A percentile compares a stretch with the other conserved stretches of the same genome.
These are phyloP conservation scores for Mungos mungo DNA, from an alignment of 2,113 vertebrate genomes.

Conservation along the genomic window DNA sequence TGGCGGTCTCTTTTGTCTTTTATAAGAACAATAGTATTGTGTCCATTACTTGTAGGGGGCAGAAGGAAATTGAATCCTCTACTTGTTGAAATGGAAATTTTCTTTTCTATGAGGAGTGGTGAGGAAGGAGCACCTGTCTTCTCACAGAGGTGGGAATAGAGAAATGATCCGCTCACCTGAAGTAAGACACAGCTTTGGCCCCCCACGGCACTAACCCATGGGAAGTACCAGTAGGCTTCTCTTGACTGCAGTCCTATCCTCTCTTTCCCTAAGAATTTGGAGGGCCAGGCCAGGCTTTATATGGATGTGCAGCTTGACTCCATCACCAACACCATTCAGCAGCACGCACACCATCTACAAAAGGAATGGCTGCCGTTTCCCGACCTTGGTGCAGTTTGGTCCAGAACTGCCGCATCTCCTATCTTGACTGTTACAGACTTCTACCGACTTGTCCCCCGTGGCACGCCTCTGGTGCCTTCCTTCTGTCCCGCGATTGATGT, in stretches of 20 bases:
- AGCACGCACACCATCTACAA: neutral
- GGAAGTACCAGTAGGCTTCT: neutral
- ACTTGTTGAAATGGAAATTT: neutral
- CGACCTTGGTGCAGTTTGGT: neutral
- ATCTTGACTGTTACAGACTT: neutral
- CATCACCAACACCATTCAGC: neutral
- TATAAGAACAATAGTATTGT: neutral
- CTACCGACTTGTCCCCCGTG: neutral
- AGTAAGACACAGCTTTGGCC: neutral
- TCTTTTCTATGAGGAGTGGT: neutral
- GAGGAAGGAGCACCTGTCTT: neutral
- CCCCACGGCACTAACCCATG: neutral
- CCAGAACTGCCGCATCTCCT: neutral
- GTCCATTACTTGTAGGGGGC: neutral
- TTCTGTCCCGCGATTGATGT: neutral
- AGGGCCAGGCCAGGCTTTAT: neutral
- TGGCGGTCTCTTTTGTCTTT: neutral
- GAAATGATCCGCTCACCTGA: neutral
- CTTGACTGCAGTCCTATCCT: neutral
- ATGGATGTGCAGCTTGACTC: neutral
- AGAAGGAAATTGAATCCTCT: neutral
- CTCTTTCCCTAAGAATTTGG: neutral
- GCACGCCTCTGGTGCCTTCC: neutral
- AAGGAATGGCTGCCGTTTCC: neutral
- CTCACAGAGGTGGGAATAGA: neutral